A percentile compares a stretch with the other conserved stretches of the same genome.
phyloP scores from a whole-genome alignment of 2,797 vertebrate genomes.

The Jordanella pulchra region DNA sequence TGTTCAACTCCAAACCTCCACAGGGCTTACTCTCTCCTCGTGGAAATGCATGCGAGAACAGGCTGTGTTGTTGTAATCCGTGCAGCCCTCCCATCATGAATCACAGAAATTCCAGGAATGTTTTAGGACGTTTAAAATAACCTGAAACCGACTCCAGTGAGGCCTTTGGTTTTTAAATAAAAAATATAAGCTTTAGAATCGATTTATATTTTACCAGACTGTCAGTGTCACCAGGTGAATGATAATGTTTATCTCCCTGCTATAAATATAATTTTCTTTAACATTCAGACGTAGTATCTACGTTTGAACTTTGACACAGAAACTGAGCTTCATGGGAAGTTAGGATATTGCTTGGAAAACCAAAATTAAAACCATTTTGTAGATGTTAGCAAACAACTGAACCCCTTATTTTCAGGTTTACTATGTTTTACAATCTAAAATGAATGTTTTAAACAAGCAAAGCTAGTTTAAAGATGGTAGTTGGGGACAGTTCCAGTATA shows the following conservation, averaged over 20 bases:
- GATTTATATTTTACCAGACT: constrained; percentile 6
- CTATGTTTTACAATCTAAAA: background rate
- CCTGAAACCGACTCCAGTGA: too few species aligned
- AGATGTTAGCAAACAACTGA: background rate
- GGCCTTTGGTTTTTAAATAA: constrained; percentile 9
- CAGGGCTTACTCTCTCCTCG: background rate
- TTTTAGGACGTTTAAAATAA: background rate
- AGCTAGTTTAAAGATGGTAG: too few species aligned
- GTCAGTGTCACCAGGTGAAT: background rate
- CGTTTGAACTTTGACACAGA: constrained; percentile 9
- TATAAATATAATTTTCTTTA: background rate
- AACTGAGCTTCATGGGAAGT: background rate
- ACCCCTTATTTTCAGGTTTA: background rate
- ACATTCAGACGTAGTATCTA: background rate
- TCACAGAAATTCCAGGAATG: constrained; percentile 18
- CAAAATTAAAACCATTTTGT: background rate
- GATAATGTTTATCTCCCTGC: background rate
- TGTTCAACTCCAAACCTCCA: constrained; percentile 11
- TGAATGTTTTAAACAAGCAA: too few species aligned
- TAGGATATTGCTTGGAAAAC: background rate
- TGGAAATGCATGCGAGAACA: constrained; percentile 36
- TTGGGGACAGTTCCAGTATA: too few species aligned
- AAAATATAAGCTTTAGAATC: constrained; percentile 10
- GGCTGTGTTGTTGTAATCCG: constrained; percentile 23
- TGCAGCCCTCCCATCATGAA: background rate